Conservation (phyloP, 2,888 invertebrate species). For the Tholera decimalis region DNA sequence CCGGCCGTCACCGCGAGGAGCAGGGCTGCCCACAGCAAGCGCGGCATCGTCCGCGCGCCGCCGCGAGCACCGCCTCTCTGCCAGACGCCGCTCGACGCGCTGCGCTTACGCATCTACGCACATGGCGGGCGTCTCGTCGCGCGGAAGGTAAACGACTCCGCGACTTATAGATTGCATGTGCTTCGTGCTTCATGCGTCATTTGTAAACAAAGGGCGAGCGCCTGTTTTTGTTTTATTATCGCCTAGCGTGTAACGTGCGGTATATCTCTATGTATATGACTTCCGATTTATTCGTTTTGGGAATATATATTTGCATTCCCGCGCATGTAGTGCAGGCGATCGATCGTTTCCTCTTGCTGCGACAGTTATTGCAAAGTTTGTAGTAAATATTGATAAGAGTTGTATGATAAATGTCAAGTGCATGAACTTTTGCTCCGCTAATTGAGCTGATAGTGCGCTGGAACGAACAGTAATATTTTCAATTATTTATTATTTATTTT, state of each 20-base stretch:
- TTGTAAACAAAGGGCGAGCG: constrained; percentile 90
- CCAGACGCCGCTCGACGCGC: constrained; percentile 73
- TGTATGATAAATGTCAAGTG: constrained; percentile 71
- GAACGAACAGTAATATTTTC: constrained; percentile 47
- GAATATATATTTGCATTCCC: constrained; percentile 27
- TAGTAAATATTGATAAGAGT: constrained; percentile 62
- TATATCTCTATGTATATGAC: constrained; percentile 44
- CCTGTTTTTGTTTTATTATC: constrained; percentile 84
- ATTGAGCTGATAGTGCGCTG: constrained; percentile 59
- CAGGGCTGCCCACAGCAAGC: constrained; percentile 84
- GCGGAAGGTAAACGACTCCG: constrained; percentile 90
- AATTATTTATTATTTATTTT: constrained; percentile 38
- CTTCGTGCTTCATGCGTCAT: constrained; percentile 87
- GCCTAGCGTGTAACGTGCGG: constrained; percentile 75
- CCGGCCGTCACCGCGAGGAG: constrained; percentile 76
- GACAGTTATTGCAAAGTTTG: constrained; percentile 51
- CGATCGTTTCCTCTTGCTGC: constrained; percentile 34
- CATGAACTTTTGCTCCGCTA: constrained; percentile 69
- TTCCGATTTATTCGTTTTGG: constrained; percentile 39
- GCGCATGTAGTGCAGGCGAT: constrained; percentile 23
- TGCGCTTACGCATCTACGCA: constrained; percentile 88
- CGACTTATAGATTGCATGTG: constrained; percentile 87
- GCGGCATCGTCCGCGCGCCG: constrained; percentile 88
- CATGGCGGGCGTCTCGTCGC: constrained; percentile 89
- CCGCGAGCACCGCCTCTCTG: constrained; percentile 85